A percentile compares a stretch with the other conserved stretches of the same genome.
Conservation (phyloP, 2,797 vertebrate genomes). For the Benthosema pterotum region DNA sequence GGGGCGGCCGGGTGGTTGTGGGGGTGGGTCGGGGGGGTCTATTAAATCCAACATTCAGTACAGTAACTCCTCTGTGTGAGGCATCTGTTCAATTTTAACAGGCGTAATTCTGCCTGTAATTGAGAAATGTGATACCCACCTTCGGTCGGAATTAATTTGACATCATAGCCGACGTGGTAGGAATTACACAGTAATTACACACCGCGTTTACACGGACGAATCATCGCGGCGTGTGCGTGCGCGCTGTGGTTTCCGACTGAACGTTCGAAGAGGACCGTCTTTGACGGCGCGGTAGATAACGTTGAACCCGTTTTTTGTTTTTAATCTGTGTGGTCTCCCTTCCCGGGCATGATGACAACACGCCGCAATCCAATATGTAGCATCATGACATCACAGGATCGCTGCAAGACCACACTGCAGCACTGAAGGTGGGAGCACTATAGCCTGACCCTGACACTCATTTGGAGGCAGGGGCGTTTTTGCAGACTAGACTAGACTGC, state of each 20-base stretch:
- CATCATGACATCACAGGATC: slow-evolving; percentile 1
- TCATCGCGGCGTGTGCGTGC: neutral
- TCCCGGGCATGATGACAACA: neutral
- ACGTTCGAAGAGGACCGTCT: neutral
- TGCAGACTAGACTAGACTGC: too few species aligned
- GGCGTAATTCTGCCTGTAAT: slow-evolving; percentile 38
- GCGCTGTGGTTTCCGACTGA: slow-evolving; percentile 8
- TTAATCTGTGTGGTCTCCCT: neutral
- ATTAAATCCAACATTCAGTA: slow-evolving; percentile 25
- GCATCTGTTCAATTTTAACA: slow-evolving; percentile 32
- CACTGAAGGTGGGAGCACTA: neutral
- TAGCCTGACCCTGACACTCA: too few species aligned
- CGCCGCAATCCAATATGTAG: neutral
- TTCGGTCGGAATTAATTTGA: slow-evolving; percentile 15
- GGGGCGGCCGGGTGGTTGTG: too few species aligned
- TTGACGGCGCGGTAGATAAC: neutral
- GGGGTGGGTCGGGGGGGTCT: slow-evolving; percentile 5
- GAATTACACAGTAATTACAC: slow-evolving; percentile 27
- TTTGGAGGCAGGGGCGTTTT: too few species aligned
- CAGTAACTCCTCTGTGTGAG: slow-evolving; percentile 16
- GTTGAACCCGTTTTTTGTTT: slow-evolving; percentile 5
- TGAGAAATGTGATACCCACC: slow-evolving; percentile 28
- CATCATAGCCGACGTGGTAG: slow-evolving; percentile 24
- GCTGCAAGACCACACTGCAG: neutral
- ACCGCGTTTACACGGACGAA: neutral